Evolutionary conservation across 2,113 vertebrate species (phyloP).

Genomic region (Bombycilla garrulus): DNA sequence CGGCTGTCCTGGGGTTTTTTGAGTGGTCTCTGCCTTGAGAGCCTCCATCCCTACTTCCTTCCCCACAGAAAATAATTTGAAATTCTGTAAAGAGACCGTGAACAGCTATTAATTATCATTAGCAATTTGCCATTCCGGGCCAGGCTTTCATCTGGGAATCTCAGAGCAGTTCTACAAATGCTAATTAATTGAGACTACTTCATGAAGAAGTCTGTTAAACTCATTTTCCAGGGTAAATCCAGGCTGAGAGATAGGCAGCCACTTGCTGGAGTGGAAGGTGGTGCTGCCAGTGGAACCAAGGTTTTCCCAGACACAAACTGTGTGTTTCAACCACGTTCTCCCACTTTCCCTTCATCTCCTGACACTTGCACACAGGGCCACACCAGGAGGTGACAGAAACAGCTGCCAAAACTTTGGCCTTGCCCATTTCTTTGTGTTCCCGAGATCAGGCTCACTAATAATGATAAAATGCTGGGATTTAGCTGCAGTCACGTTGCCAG

Average conservation of each 20-base stretch:
- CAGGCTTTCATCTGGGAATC: constrained; percentile 56
- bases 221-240: constrained; percentile 53
- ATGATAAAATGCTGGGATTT: neutral
- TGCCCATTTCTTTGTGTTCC: neutral
- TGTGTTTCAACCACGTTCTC: neutral
- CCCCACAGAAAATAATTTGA: constrained; percentile 9
- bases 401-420: neutral
- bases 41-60: neutral
- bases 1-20: neutral
- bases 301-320: fast-evolving
- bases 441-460: neutral
- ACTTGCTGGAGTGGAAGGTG: neutral
- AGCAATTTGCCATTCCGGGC: constrained; percentile 58
- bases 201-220: constrained; percentile 23
- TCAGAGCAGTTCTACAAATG: constrained; percentile 42
- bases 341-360: neutral
- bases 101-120: constrained; percentile 65
- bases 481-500: neutral
- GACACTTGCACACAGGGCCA: too few relatives aligned
- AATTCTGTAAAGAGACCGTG: constrained; percentile 29
- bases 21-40: neutral
- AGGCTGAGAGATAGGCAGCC: neutral
- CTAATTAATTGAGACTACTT: constrained; percentile 62
- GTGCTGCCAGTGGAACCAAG: neutral
- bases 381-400: neutral